These are phyloP conservation scores for Sebastes taczanowskii DNA, from an alignment of 2,797 vertebrate species.

Conservation along the genomic window DNA sequence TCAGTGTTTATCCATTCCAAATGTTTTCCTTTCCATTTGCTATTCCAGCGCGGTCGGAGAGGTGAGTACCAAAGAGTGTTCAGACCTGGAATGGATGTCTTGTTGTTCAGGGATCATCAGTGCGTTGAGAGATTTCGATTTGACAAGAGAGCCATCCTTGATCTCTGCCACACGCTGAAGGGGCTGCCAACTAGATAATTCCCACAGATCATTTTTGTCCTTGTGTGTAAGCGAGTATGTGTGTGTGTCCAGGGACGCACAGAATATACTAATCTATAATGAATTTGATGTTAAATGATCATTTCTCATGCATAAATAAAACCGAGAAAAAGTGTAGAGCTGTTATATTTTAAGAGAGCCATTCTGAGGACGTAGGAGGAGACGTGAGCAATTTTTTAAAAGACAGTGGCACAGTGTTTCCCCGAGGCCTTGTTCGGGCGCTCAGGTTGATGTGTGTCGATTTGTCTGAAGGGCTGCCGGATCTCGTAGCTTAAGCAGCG, in stretches of 20 bases:
- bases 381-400: slow-evolving; percentile 38
- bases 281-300: neutral
- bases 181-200: slow-evolving; percentile 12
- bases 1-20: neutral
- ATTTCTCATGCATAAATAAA: slow-evolving; percentile 13
- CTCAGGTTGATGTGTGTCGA: slow-evolving; percentile 41
- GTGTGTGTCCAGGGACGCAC: neutral
- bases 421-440: slow-evolving; percentile 30
- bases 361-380: neutral
- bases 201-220: slow-evolving; percentile 6
- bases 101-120: slow-evolving; percentile 33
- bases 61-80: neutral
- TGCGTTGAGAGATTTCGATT: slow-evolving; percentile 33
- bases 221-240: neutral
- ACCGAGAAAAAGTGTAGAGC: neutral
- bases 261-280: neutral
- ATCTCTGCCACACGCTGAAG: slow-evolving; percentile 30
- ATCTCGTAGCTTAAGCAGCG: slow-evolving; percentile 51
- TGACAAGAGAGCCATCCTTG: slow-evolving; percentile 36
- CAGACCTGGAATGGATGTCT: slow-evolving; percentile 16
- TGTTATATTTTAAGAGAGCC: slow-evolving; percentile 5
- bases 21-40: neutral
- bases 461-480: slow-evolving; percentile 56
- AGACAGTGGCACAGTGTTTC: slow-evolving; percentile 8
- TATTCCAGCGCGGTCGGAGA: neutral